A percentile compares a stretch with the other conserved stretches of the same genome.
Conservation (phyloP, 2,797 vertebrate species). For the Toxotes lorentzi region DNA sequence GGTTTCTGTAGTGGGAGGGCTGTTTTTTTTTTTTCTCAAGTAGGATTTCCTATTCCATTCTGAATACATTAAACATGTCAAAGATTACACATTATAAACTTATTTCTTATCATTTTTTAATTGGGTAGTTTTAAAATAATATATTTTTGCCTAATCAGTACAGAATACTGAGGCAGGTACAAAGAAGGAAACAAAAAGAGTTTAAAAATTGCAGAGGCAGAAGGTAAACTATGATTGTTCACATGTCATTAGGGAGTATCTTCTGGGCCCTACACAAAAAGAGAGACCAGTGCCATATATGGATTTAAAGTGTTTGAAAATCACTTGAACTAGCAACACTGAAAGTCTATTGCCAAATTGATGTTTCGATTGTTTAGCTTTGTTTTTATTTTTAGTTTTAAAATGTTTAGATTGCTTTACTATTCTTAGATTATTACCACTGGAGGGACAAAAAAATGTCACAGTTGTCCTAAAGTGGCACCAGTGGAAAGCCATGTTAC, state of each 20-base stretch:
- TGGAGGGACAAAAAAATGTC: not conserved
- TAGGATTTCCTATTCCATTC: constrained; percentile 23
- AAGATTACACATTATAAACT: not conserved
- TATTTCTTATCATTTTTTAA: not conserved
- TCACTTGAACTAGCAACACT: not conserved
- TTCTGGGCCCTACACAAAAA: not conserved
- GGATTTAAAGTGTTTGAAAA: not conserved
- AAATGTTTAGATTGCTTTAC: not conserved
- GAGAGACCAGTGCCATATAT: not conserved
- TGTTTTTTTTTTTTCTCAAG: not conserved
- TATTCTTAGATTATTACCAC: not conserved
- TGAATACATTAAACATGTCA: not conserved
- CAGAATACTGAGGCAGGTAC: not conserved
- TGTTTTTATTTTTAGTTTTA: not conserved
- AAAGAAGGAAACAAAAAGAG: not conserved
- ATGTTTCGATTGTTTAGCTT: not conserved
- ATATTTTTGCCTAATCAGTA: not conserved
- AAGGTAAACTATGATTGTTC: not conserved
- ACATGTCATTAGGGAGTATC: not conserved
- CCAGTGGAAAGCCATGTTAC: not conserved
- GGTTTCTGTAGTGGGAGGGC: constrained; percentile 49
- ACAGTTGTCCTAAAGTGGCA: not conserved
- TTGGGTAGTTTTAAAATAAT: not conserved
- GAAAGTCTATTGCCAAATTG: not conserved
- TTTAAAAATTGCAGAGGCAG: not conserved